These are phyloP conservation scores for Rhea pennata DNA, from an alignment of 2,113 vertebrate species.

Conservation along the genomic window DNA sequence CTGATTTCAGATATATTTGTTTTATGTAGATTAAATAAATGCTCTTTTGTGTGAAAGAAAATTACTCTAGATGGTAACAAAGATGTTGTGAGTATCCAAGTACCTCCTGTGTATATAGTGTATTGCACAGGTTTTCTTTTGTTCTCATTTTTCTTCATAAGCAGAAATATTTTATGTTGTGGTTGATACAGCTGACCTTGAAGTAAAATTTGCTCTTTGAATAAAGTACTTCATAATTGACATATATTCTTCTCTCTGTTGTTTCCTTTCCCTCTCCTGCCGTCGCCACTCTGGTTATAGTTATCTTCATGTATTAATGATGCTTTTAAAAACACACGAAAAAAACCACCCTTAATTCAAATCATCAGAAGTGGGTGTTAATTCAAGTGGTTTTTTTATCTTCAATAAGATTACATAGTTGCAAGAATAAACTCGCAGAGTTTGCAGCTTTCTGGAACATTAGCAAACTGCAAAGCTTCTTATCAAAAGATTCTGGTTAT, in stretches of 20 bases:
- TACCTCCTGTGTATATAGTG: background rate
- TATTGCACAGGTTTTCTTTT: background rate
- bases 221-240: slow-evolving; percentile 14
- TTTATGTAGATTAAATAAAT: background rate
- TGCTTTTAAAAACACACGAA: background rate
- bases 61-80: background rate
- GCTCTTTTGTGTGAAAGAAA: background rate
- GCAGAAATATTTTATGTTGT: background rate
- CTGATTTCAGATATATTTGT: background rate
- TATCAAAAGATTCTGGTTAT: background rate
- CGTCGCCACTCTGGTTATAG: background rate
- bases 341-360: background rate
- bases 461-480: background rate
- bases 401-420: background rate
- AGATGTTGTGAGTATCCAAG: background rate
- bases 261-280: background rate
- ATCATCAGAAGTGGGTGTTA: background rate
- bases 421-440: background rate
- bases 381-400: background rate
- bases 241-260: background rate
- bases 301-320: background rate
- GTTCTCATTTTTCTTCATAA: background rate
- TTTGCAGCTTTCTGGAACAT: background rate
- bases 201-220: slow-evolving; percentile 35
- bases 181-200: slow-evolving; percentile 3